A percentile compares a stretch with the other conserved stretches of the same genome.
These are phyloP conservation scores for Nomada goodeniana DNA, from an alignment of 2,888 invertebrate genomes.

Conservation along the genomic window DNA sequence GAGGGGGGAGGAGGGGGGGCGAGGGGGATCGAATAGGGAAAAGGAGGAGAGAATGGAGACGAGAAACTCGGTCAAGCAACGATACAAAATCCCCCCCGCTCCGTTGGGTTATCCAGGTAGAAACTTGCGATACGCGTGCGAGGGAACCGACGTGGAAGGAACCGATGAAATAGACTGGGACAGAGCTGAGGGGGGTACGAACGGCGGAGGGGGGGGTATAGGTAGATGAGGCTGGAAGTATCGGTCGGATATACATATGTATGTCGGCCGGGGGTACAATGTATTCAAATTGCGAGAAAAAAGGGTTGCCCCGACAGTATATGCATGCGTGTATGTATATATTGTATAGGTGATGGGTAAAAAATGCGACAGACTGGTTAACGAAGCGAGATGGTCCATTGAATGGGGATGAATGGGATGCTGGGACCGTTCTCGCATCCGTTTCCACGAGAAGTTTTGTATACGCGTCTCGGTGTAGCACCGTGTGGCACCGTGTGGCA, in stretches of 20 bases:
- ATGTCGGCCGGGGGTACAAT: constrained; percentile 83
- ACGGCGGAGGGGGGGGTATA: background rate
- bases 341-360: constrained; percentile 80
- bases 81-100: constrained; percentile 73
- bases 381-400: constrained; percentile 84
- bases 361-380: constrained; percentile 84
- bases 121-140: constrained; percentile 73
- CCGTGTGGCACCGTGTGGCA: constrained; percentile 1
- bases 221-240: constrained; percentile 70
- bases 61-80: constrained; percentile 83
- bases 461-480: constrained; percentile 21
- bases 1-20: constrained; percentile 21
- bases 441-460: constrained; percentile 57
- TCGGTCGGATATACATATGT: constrained; percentile 84
- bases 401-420: constrained; percentile 82
- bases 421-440: constrained; percentile 76
- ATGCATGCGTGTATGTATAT: constrained; percentile 43
- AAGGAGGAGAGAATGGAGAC: constrained; percentile 63
- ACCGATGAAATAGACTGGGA: constrained; percentile 33
- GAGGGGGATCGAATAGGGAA: constrained; percentile 41
- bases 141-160: constrained; percentile 53
- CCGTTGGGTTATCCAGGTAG: constrained; percentile 80
- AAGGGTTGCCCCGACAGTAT: constrained; percentile 80
- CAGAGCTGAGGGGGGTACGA: constrained; percentile 52
- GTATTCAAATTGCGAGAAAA: constrained; percentile 84